phyloP scores from a whole-genome alignment of 2,113 vertebrate species.

The Holacanthus passer region DNA sequence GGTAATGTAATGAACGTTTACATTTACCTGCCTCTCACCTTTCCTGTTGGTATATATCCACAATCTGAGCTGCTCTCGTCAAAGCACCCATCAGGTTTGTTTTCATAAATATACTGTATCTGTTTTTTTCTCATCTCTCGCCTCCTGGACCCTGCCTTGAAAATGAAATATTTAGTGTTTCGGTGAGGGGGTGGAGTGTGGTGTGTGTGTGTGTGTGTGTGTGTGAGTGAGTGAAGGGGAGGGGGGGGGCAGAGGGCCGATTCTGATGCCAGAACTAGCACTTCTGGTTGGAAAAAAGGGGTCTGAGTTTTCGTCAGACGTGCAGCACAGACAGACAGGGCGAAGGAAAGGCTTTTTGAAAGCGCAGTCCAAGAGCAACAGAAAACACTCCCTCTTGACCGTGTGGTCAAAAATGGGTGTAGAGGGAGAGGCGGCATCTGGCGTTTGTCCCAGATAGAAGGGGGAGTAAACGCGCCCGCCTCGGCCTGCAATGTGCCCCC shows the following conservation, averaged over 20 bases:
- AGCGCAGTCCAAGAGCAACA: constrained; percentile 78
- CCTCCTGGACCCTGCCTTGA: constrained; percentile 40
- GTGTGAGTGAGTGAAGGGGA: constrained; percentile 23
- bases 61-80: constrained; percentile 68
- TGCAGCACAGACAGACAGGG: constrained; percentile 71
- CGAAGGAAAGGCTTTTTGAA: constrained; percentile 77
- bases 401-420: constrained; percentile 78
- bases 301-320: constrained; percentile 76
- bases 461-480: constrained; percentile 36
- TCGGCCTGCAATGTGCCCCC: constrained; percentile 27
- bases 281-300: constrained; percentile 77
- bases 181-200: constrained; percentile 43
- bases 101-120: constrained; percentile 75
- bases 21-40: constrained; percentile 85
- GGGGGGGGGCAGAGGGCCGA: constrained; percentile 27
- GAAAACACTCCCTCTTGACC: constrained; percentile 76
- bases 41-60: constrained; percentile 73
- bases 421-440: constrained; percentile 73
- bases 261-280: constrained; percentile 77
- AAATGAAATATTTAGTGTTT: constrained; percentile 76
- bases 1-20: constrained; percentile 82
- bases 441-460: constrained; percentile 61
- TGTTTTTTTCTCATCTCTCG: constrained; percentile 22
- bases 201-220: constrained; percentile 27
- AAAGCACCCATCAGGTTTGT: constrained; percentile 70